These are phyloP conservation scores for Nasonia oneida DNA, from an alignment of 2,888 invertebrate species.

Conservation along the genomic window DNA sequence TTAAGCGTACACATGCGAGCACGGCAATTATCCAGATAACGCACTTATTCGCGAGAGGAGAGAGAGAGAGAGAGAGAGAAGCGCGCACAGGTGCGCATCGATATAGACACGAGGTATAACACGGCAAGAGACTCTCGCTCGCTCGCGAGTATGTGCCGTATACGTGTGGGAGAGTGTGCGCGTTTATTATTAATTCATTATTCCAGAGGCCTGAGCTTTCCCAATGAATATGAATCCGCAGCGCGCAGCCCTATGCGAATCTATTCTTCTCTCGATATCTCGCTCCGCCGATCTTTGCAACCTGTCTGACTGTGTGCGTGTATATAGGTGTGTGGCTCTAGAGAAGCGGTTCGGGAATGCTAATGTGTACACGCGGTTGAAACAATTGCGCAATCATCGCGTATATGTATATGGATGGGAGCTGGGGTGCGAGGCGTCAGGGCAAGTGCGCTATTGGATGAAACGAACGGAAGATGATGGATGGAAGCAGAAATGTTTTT, in stretches of 20 bases:
- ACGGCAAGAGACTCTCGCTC: not conserved
- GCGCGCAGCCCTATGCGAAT: not conserved
- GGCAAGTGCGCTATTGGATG: not conserved
- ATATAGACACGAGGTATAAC: not conserved
- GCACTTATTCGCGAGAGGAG: constrained; percentile 14
- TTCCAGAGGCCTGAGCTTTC: constrained; percentile 37
- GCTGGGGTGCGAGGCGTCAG: not conserved
- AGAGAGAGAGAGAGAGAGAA: no score
- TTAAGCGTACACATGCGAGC: constrained; percentile 29
- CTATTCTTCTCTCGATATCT: constrained; percentile 27
- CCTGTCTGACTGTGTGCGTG: not conserved
- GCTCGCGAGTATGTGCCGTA: not conserved
- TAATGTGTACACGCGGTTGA: constrained; percentile 32
- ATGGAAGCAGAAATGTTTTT: not conserved
- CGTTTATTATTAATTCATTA: constrained; percentile 61
- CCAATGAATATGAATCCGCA: constrained; percentile 48
- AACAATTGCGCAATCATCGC: constrained; percentile 56
- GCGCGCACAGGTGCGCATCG: constrained; percentile 32
- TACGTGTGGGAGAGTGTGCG: not conserved
- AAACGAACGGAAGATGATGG: not conserved
- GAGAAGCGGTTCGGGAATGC: constrained; percentile 42
- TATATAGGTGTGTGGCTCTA: not conserved
- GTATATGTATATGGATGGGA: not conserved
- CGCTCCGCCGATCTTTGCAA: constrained; percentile 10
- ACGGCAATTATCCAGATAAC: constrained; percentile 58